Base-by-base conservation (phyloP, 2,888 invertebrate species). In the Trichopria drosophilae region DNA sequence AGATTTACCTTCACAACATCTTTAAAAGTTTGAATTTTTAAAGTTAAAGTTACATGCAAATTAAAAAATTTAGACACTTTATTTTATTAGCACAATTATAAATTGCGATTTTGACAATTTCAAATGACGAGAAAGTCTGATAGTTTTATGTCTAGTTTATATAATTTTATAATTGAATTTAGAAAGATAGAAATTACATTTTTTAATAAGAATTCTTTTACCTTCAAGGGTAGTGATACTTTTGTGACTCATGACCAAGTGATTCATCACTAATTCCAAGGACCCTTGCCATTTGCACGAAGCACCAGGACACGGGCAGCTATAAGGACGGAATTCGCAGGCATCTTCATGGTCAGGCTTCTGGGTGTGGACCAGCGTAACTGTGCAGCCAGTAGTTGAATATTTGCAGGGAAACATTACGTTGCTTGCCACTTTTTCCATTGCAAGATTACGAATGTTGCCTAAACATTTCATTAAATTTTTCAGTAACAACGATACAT, bases 221-320 rank as follows among this genome's bases (percentile, higher is more conserved):
- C 93, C 95, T 83, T 98, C 96, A 54, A 99, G 80, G 41, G 97
- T 99, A 13, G 98, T 99, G 67, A 98, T 98, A 70, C 95, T 95
- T 78, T 98, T 98, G 77, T 98, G 96, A 45, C 90, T 89, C 83
- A 89, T 93, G 84, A 96, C 91, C 46, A 99, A 82, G 78, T 99
- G 99, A 19, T 91, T 90, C 98, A 99, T 99, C 36, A 99, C 99
- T 80, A 96, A 91, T 73, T 97, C 96, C 24, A 99, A 80, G 31
- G 93, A 90, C 24, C 99, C 99, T 75, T 96, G 95, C 99, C 99
- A 99, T 73, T 98, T 97, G 78, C 99, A 99, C 1, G 95, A 94
- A 22, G 97, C 95, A 31, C 98, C 98, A n/a, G 99, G 99, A 73
- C 99, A 99, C 20, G 99, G 99, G 76, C 99, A 99, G 58, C 91